A percentile compares a stretch with the other conserved stretches of the same genome.
Evolutionary conservation across 2,888 invertebrate species (phyloP).

Genomic region (Papilio gigon): DNA sequence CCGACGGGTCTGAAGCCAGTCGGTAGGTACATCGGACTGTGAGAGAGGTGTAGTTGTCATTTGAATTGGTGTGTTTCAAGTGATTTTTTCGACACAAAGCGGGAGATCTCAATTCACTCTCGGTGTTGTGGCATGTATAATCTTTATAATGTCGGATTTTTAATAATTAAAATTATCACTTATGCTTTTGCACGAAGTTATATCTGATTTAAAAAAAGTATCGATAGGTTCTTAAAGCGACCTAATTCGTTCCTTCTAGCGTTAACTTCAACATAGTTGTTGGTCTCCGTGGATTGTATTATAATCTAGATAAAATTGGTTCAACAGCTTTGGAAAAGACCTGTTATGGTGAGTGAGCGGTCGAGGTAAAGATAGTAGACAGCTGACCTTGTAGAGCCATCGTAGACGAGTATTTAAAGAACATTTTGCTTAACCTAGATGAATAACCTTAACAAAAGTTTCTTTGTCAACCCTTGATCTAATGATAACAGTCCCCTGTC

Average conservation of each 20-base stretch:
- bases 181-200: conserved; percentile 61
- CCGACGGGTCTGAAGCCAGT: too few relatives aligned
- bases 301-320: conserved; percentile 66
- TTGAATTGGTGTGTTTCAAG: conserved; percentile 37
- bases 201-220: conserved; percentile 42
- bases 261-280: background rate
- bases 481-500: background rate
- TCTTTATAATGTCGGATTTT: conserved; percentile 46
- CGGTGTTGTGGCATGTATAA: conserved; percentile 70
- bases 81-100: conserved; percentile 55
- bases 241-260: conserved; percentile 33
- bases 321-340: conserved; percentile 82
- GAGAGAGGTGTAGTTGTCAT: too few relatives aligned
- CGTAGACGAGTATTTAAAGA: conserved; percentile 66
- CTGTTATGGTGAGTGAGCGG: conserved; percentile 79
- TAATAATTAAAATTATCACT: conserved; percentile 46
- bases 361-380: conserved; percentile 71
- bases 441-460: conserved; percentile 48
- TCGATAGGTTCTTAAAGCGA: conserved; percentile 14
- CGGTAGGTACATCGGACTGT: too few relatives aligned
- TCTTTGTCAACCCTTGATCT: conserved; percentile 25
- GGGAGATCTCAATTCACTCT: conserved; percentile 61
- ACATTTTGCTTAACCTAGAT: conserved; percentile 68
- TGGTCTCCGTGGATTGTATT: conserved; percentile 43
- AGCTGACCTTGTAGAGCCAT: conserved; percentile 64